Base-by-base conservation (phyloP, 2,888 invertebrate species). In the Erebia epiphron region DNA sequence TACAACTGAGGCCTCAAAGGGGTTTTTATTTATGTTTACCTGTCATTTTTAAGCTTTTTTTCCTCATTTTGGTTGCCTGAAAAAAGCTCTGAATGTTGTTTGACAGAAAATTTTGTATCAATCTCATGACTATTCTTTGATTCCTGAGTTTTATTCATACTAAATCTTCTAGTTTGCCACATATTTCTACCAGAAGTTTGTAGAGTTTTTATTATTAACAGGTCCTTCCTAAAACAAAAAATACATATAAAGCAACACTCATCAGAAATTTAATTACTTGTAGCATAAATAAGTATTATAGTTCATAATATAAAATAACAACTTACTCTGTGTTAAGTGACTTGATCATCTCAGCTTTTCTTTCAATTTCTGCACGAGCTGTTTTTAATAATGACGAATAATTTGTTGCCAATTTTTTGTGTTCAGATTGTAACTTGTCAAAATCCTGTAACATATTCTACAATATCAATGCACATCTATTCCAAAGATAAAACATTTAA, bases 391-490 rank as follows among this genome's bases (percentile, higher is more conserved):
- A 76, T 5, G 93, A 90, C 14, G 92, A 91, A 75, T 89, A 93
- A 75, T 92, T 92, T 3, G 75, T 73, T 76, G 89, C 85, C 70
- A 93, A 76, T 69, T 80, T 86, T 69, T 87, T 87, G 74, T 86
- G 88, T 73, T 90, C 90, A 4, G 78, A 75, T 8, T 83, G 78
- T 41, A 93, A 68, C 61, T 80, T 86, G 73, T 92, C 91, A 79
- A 88, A 89, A 77, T 91, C 92, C 93, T 93, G 93, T 71, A 92
- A 92, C 78, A 93, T 89, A 78, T 84, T 85, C 93, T 92, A 87
- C 71, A 89, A 83, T 83, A 82, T 92, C 89, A 92, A 89, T 91
- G 87, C 82, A 84, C 82, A 89, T 88, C 86, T 85, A 83, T 86
- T 80, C 90, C 70, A 71, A 63, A 43, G 69, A 52, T 52, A 21